Base-by-base conservation (phyloP, 2,113 vertebrate genomes). In the Nothocercus nigrocapillus region DNA sequence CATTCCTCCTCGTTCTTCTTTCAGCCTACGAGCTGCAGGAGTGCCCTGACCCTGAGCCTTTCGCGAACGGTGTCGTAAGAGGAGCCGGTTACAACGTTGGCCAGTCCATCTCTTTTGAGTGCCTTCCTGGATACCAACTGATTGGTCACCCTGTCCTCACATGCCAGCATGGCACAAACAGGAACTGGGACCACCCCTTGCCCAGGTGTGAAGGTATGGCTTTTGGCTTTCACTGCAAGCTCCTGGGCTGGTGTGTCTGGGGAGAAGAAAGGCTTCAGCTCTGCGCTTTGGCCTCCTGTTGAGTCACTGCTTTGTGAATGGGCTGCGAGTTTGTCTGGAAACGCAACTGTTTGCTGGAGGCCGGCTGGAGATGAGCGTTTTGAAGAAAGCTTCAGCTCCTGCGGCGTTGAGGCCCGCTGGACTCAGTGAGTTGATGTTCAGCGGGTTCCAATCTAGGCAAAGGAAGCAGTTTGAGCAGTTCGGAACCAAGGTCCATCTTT, bases 31-130 rank as follows among this genome's bases (percentile, higher is more conserved):
- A 99, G 96, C 98, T 99, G 17, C 99, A 99, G 94, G 99, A 99
- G 16, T 99, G 99, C 70, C 99, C 98, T 1, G 99, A 99, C 95
- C 99, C 99, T 2, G 99, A 99, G 62, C 99, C 99, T 11, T 99
- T 99, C 96, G 98, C 96, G 9, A 98, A 99, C 5, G 99, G 99
- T 0, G 98, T 99, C 14, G 99, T 99, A 18, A 98, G 99, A 80
- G 99, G 99, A n/a, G 99, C 99, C 0, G 99, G 99, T 36, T 99
- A 98, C 97, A 99, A 99, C 8, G 99, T 99, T 5, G 99, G 99
- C 45, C 99, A 99, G 88, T 99, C 99, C 36, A 99, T 99, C 97
- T 99, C 99, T 59, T 99, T 99, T 1, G 99, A 99, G 96, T 99
- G 99, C 78, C 98, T 99, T 62, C 98, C 99, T 4, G 99, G 99